A percentile compares a stretch with the other conserved stretches of the same genome.
Conservation (phyloP, 1,140 invertebrate genomes). For the Formica selysi region DNA sequence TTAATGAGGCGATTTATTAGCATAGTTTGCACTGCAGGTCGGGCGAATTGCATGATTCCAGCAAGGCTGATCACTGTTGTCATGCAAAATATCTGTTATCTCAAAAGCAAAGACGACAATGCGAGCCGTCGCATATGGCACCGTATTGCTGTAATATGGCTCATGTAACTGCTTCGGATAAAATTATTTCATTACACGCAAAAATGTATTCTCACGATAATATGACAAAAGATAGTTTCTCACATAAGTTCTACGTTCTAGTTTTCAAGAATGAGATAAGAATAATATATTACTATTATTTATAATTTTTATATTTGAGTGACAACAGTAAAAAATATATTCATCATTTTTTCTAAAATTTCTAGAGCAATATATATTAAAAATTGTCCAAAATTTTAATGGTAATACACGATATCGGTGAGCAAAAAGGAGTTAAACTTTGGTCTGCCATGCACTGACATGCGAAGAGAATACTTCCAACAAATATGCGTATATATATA, state of each 20-base stretch:
- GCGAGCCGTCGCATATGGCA: conserved; percentile 38
- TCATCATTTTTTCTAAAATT: background rate
- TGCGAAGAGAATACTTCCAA: background rate
- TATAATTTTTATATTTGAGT: background rate
- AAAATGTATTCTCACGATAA: background rate
- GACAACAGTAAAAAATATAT: background rate
- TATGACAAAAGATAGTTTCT: background rate
- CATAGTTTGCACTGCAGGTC: conserved; percentile 42
- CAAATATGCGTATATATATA: conserved; percentile 1
- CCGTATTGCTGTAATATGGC: background rate
- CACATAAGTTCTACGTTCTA: background rate
- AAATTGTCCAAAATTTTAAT: background rate
- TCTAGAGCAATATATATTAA: background rate
- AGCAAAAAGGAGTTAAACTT: background rate
- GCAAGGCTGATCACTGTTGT: conserved; percentile 45
- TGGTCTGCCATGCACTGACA: background rate
- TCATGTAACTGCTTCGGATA: background rate
- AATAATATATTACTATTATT: background rate
- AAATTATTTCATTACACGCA: background rate
- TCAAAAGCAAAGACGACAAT: conserved; percentile 52
- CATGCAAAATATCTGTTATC: conserved; percentile 63
- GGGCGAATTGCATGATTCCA: conserved; percentile 34
- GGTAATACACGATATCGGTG: background rate
- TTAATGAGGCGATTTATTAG: conserved; percentile 73
- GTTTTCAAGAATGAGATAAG: background rate